Evolutionary conservation across 2,113 vertebrate species (phyloP), one percentile per base, ranked within the genome.

Genomic region (Verasper variegatus): DNA sequence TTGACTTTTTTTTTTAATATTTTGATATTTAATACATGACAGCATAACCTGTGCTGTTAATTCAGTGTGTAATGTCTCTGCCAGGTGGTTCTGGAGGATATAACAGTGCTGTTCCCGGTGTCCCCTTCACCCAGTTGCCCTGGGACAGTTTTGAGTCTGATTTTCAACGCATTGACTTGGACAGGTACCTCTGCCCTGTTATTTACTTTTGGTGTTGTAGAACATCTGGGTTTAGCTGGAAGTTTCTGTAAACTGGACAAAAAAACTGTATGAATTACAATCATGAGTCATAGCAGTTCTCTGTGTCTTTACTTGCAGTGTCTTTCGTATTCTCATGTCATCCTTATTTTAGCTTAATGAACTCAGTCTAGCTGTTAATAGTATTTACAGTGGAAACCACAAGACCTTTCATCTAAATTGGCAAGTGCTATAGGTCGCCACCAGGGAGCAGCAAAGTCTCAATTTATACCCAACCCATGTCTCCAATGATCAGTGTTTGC

Each of bases 161-260:
- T 69, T 92, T 95, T 58, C 96, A 97, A 5, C 94, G 94, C 21
- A 91, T 99, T 24, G 95, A 94, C 64, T 85, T 98, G 81, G 94
- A 98, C 93, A 96, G 97, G 98, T 99, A 91, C 11, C 3, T 21
- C 27, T 68, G 8, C 10, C n/a, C 10, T 63, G 2, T 26, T 74
- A 18, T 59, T 62, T 24, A 56, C 57, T 68, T 24, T 51, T 66
- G n/a, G 45, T 69, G 17, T 45, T 24, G 13, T 5, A 51, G 8
- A 55, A 23, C n/a, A 49, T n/a, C 2, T 35, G 13, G 5, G 35
- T 58, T 69, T 23, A 27, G 15, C 56, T 71, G 35, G 52, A 62
- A 21, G 40, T 23, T n/a, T 2, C 17, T 3, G 0, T 66, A 52
- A 64, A 42, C 4, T 58, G 14, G 31, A 64, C 7, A 51, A 21